A percentile compares a stretch with the other conserved stretches of the same genome.
Evolutionary conservation across 2,797 vertebrate genomes (phyloP).

Genomic region (Taenioides sp.): DNA sequence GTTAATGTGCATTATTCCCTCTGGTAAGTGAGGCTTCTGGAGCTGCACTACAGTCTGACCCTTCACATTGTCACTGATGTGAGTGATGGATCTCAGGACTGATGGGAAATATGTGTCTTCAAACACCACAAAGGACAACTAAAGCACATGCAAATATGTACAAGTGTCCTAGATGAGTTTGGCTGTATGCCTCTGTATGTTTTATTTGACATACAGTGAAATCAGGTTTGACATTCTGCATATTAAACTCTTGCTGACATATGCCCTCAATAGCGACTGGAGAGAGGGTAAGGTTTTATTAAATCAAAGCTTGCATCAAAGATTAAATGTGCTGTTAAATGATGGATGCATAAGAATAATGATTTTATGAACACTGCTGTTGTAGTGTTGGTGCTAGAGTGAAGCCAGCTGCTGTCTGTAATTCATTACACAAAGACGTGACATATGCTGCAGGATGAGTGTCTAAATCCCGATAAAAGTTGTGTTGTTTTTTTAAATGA

Average conservation of each 20-base stretch:
- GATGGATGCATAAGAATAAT: neutral
- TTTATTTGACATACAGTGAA: neutral
- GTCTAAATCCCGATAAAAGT: constrained; percentile 60
- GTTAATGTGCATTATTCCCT: no score
- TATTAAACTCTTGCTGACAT: neutral
- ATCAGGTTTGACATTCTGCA: neutral
- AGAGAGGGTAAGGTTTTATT: neutral
- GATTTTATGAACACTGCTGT: neutral
- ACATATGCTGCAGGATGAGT: constrained; percentile 71
- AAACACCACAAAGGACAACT: no score
- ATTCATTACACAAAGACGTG: constrained; percentile 59
- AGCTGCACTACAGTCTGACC: no score
- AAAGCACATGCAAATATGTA: no score
- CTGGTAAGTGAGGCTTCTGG: no score
- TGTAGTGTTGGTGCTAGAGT: constrained; percentile 20
- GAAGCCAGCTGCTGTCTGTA: constrained; percentile 61
- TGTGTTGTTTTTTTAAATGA: constrained; percentile 67
- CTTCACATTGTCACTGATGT: no score
- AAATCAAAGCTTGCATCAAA: neutral
- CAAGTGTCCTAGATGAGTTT: neutral
- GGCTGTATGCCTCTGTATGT: neutral
- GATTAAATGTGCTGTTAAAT: constrained; percentile 1
- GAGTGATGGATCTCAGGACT: no score
- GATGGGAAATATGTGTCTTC: no score
- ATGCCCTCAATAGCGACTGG: neutral